These are phyloP conservation scores for Nasonia vitripennis DNA, from an alignment of 1,140 invertebrate species.

Conservation along the genomic window DNA sequence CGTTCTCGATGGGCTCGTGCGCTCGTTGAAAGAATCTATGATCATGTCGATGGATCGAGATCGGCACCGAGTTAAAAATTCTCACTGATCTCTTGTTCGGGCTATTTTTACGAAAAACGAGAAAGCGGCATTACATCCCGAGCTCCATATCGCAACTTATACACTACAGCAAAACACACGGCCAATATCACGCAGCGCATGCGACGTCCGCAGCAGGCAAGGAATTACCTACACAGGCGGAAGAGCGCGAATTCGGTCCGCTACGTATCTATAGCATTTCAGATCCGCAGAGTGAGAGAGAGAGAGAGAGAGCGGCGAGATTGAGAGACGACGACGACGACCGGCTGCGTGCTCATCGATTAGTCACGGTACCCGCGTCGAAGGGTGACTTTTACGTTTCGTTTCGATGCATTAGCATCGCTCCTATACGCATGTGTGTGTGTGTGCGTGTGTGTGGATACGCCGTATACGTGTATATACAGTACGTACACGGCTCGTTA, in stretches of 20 bases:
- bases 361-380: constrained; percentile 71
- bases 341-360: constrained; percentile 72
- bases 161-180: too few species aligned
- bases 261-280: not conserved
- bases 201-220: too few species aligned
- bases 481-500: not conserved
- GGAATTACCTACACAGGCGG: too few species aligned
- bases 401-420: constrained; percentile 60
- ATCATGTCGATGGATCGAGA: too few species aligned
- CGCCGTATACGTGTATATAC: not conserved
- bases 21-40: too few species aligned
- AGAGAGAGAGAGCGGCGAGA: not conserved
- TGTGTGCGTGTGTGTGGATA: not conserved
- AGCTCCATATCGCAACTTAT: too few species aligned
- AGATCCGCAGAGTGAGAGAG: not conserved
- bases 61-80: too few species aligned
- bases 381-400: constrained; percentile 72
- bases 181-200: too few species aligned
- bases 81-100: too few species aligned
- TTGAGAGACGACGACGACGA: constrained; percentile 54
- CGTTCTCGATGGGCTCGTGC: too few species aligned
- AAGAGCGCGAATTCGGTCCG: not conserved
- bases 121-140: too few species aligned
- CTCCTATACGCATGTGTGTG: not conserved
- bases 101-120: too few species aligned